Conservation (phyloP, 1,140 invertebrate genomes). For the Olivierus martensii region DNA sequence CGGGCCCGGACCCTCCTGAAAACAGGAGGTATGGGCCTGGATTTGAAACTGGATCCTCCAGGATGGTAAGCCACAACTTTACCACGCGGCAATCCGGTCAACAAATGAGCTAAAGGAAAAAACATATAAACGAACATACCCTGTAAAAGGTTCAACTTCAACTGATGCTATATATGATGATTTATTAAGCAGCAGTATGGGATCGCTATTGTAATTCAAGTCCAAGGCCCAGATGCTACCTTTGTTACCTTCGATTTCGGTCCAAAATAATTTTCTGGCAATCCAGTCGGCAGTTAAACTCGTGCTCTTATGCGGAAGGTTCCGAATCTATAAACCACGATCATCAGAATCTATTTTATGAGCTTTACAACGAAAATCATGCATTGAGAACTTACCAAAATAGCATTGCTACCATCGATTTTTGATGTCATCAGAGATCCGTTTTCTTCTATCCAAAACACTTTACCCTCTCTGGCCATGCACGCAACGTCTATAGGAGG, state of each 20-base stretch:
- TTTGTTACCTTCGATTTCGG: slow-evolving; percentile 39
- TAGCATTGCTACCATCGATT: slow-evolving; percentile 37
- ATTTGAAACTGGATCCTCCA: no score
- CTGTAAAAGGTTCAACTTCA: slow-evolving; percentile 51
- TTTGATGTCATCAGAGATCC: slow-evolving; percentile 54
- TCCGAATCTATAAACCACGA: slow-evolving; percentile 35
- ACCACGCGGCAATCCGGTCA: no score
- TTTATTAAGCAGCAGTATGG: slow-evolving; percentile 34
- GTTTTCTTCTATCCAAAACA: slow-evolving; percentile 72
- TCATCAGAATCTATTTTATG: background rate
- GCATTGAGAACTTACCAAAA: slow-evolving; percentile 32
- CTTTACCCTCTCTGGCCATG: slow-evolving; percentile 43
- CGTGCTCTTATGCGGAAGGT: slow-evolving; percentile 47
- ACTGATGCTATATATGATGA: slow-evolving; percentile 41
- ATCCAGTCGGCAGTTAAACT: slow-evolving; percentile 75
- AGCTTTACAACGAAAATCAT: background rate
- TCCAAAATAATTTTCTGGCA: slow-evolving; percentile 61
- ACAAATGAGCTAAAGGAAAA: no score
- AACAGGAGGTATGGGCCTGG: no score
- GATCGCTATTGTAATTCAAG: slow-evolving; percentile 33
- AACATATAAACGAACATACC: no score
- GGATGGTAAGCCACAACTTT: no score
- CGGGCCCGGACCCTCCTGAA: no score
- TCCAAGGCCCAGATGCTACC: slow-evolving; percentile 40
- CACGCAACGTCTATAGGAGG: slow-evolving; percentile 27